A percentile compares a stretch with the other conserved stretches of the same genome.
These are phyloP conservation scores for Stenichneumon culpator DNA, from an alignment of 2,888 invertebrate genomes.

Conservation along the genomic window DNA sequence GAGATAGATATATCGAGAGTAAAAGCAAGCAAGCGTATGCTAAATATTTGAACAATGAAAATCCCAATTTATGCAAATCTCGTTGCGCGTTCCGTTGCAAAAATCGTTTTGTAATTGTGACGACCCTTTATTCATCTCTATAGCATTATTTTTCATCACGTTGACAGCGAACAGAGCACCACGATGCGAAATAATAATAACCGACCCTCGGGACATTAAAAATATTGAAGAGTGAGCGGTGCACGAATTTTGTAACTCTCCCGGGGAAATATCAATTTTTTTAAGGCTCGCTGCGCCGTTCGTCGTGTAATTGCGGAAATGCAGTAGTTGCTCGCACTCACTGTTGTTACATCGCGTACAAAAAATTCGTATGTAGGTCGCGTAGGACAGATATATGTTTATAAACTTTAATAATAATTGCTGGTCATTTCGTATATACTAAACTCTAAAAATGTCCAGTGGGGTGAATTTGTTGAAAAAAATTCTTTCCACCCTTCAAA, in stretches of 20 bases:
- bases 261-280: background rate
- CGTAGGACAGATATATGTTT: no score
- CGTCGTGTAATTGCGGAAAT: background rate
- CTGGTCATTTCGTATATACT: no score
- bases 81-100: slow-evolving; percentile 25
- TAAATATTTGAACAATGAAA: slow-evolving; percentile 72
- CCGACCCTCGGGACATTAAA: background rate
- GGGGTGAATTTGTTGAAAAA: no score
- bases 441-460: no score
- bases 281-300: background rate
- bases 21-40: slow-evolving; percentile 66
- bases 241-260: background rate
- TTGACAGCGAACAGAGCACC: slow-evolving; percentile 20
- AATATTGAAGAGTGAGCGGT: background rate
- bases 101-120: slow-evolving; percentile 61
- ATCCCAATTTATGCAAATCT: slow-evolving; percentile 65
- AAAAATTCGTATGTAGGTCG: no score
- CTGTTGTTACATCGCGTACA: no score
- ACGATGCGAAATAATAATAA: slow-evolving; percentile 17
- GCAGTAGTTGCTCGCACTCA: no score
- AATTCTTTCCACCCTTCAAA: no score
- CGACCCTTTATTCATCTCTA: slow-evolving; percentile 39
- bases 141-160: slow-evolving; percentile 43
- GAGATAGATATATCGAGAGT: slow-evolving; percentile 44
- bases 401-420: no score